Base-by-base conservation (phyloP, 2,113 vertebrate genomes). In the Cheilinus undulatus region DNA sequence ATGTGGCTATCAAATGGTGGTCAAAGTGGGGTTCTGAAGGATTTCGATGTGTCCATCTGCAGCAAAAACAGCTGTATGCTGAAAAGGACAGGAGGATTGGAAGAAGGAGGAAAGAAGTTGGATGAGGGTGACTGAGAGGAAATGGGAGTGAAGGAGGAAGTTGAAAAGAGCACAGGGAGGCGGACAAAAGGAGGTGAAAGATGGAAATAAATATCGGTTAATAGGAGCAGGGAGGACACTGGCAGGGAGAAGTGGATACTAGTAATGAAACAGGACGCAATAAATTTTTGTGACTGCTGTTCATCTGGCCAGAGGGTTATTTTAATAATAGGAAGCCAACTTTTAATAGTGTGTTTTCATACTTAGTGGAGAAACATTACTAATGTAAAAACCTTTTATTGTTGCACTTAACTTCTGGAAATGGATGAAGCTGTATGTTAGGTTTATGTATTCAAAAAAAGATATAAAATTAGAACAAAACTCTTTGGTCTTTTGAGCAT, bases 61-160 rank as follows among this genome's bases (percentile, higher is more conserved):
- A 50, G 77, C 60, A 83, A 86, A 45, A 86, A 78, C 77, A 91
- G 86, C 85, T 89, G 82, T 84, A 85, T 78, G 69, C 84, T 82
- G 76, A 46, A 64, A 20, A 73, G 42, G 45, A 75, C 49, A 49
- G 45, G 40, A 64, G 27, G 56, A 68, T 14, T 73, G 70, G 60
- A 62, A 17, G 40, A 42, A 17, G n/a, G 23, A 68, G 60, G 62
- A 51, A 71, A 82, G 38, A 61, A 77, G 71, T 59, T 83, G 74
- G 63, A 81, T 63, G 61, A 58, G 50, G 69, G 73, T 58, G 60
- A 64, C 43, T 9, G 26, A 62, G 53, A 73, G 74, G 71, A 75
- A 84, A 70, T 24, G 2, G 23, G 49, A 75, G 77, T 24, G 2
- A 57, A 50, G 28, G 53, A 67, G 72, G 81, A 75, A 60, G 61